Evolutionary conservation across 2,797 vertebrate species (phyloP).

Genomic region (Glyptemys insculpta): DNA sequence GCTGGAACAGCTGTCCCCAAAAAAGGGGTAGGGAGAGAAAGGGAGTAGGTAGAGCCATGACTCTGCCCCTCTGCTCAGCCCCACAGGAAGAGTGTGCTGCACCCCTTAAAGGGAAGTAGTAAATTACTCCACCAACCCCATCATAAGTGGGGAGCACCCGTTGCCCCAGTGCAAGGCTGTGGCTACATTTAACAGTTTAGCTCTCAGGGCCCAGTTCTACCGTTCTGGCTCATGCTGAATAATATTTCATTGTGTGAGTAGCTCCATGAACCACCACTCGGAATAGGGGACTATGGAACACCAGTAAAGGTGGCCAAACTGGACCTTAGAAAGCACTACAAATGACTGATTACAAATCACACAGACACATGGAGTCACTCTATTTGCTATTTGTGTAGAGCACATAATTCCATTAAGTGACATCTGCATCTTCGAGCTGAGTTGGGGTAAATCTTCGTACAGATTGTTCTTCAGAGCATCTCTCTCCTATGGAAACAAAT

Average conservation of each 20-base stretch:
- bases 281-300: background rate
- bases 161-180: background rate
- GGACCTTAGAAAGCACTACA: background rate
- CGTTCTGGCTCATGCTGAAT: background rate
- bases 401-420: background rate
- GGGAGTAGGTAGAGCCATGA: background rate
- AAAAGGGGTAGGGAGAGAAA: background rate
- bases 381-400: background rate
- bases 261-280: background rate
- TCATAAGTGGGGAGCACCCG: background rate
- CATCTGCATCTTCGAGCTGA: background rate
- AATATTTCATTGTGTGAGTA: background rate
- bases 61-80: background rate
- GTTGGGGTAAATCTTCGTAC: background rate
- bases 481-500: background rate
- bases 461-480: background rate
- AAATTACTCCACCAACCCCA: background rate
- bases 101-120: background rate
- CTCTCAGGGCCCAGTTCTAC: background rate
- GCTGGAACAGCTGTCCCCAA: background rate
- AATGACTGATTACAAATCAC: background rate
- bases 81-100: background rate
- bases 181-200: background rate
- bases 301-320: background rate
- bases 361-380: background rate